Evolutionary conservation across 2,888 invertebrate genomes (phyloP).

Genomic region (Drosophila infuscata): DNA sequence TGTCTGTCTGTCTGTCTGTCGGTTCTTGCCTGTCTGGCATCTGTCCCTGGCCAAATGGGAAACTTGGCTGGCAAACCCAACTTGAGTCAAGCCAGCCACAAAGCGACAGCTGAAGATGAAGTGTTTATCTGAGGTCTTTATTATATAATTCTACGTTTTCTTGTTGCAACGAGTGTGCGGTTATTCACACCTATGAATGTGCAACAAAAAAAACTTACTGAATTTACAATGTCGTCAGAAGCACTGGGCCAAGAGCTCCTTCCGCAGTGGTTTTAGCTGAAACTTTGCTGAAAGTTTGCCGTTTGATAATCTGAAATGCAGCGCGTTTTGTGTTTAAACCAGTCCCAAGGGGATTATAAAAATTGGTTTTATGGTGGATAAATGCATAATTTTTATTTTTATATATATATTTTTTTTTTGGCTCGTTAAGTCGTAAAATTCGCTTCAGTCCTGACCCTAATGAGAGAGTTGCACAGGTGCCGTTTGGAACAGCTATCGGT

Average conservation of each 20-base stretch:
- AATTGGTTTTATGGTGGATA: slow-evolving; percentile 53
- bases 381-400: slow-evolving; percentile 18
- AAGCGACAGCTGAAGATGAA: slow-evolving; percentile 52
- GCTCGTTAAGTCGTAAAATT: slow-evolving; percentile 37
- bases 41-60: slow-evolving; percentile 49
- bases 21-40: slow-evolving; percentile 7
- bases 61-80: slow-evolving; percentile 58
- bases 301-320: slow-evolving; percentile 50
- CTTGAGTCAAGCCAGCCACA: slow-evolving; percentile 36
- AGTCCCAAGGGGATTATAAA: slow-evolving; percentile 43
- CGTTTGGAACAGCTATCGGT: slow-evolving; percentile 1
- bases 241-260: not conserved
- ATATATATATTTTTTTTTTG: slow-evolving; percentile 4
- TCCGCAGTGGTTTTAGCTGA: slow-evolving; percentile 23
- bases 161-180: slow-evolving; percentile 46
- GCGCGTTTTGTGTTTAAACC: slow-evolving; percentile 35
- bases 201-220: slow-evolving; percentile 6
- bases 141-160: not conserved
- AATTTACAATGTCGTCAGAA: slow-evolving; percentile 44
- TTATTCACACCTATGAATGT: slow-evolving; percentile 73
- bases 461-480: slow-evolving; percentile 36
- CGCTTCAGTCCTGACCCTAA: slow-evolving; percentile 44
- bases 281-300: slow-evolving; percentile 31
- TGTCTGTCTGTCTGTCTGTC: not conserved
- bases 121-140: slow-evolving; percentile 59